These are phyloP conservation scores for Trissolcus brochymenae DNA, from an alignment of 2,888 invertebrate species.

Conservation along the genomic window DNA sequence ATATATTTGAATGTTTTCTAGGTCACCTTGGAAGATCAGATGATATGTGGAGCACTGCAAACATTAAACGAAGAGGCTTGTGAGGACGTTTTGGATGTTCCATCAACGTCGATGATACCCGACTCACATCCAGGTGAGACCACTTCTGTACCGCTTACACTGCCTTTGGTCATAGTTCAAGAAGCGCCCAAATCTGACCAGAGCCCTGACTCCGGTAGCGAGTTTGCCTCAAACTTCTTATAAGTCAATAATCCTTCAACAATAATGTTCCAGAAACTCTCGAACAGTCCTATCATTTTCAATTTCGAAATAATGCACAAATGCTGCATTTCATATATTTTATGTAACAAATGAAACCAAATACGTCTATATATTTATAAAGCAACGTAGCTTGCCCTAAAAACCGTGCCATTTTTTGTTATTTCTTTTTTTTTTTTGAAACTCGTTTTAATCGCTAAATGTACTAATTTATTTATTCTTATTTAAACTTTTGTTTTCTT, in stretches of 20 bases:
- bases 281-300: no score
- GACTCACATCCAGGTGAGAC: constrained; percentile 75
- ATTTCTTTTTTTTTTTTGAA: no score
- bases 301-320: no score
- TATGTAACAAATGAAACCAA: no score
- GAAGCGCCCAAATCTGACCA: constrained; percentile 73
- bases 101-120: constrained; percentile 65
- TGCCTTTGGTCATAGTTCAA: constrained; percentile 75
- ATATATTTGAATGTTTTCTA: constrained; percentile 68
- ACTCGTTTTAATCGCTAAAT: no score
- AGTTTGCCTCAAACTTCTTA: constrained; percentile 68
- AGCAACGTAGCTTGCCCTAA: no score
- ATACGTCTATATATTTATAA: no score
- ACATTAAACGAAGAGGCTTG: constrained; percentile 94
- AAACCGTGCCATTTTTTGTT: no score
- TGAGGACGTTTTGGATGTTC: constrained; percentile 89
- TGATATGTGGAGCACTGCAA: constrained; percentile 95
- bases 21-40: constrained; percentile 96
- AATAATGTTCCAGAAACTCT: no score
- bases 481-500: no score
- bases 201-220: constrained; percentile 72
- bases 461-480: no score
- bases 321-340: no score
- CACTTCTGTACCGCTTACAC: constrained; percentile 72
- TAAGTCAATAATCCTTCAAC: constrained; percentile 45